These are phyloP conservation scores for Hemicordylus capensis DNA, from an alignment of 2,113 vertebrate genomes.

Conservation along the genomic window DNA sequence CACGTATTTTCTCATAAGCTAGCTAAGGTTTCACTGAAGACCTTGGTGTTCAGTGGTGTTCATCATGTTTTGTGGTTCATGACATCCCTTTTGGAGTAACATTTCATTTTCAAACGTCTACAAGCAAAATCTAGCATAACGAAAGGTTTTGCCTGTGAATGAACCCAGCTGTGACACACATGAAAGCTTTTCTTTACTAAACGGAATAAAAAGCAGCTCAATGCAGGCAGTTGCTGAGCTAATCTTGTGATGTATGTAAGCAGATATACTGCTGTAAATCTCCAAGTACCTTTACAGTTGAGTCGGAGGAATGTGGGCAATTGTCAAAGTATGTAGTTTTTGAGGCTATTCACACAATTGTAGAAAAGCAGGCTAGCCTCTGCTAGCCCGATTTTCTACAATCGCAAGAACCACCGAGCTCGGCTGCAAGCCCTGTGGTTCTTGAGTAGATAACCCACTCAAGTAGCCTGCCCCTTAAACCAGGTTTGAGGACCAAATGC, in stretches of 20 bases:
- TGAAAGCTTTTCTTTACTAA: not conserved
- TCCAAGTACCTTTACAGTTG: not conserved
- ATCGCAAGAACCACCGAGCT: no score
- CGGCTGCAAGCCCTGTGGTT: no score
- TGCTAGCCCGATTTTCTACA: no score
- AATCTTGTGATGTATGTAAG: not conserved
- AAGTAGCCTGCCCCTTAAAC: no score
- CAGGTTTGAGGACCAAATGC: no score
- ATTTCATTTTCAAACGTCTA: slow-evolving; percentile 53
- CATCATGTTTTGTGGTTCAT: slow-evolving; percentile 55
- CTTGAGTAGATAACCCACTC: no score
- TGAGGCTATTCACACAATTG: no score
- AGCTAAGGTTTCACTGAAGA: slow-evolving; percentile 36
- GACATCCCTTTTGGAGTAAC: slow-evolving; percentile 46
- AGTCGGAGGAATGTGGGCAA: not conserved
- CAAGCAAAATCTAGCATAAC: slow-evolving; percentile 55
- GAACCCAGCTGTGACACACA: slow-evolving; percentile 18
- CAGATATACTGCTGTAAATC: not conserved
- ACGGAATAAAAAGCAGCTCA: not conserved
- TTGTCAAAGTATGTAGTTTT: not conserved
- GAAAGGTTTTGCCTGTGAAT: slow-evolving; percentile 19
- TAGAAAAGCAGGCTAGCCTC: no score
- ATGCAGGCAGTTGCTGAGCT: not conserved
- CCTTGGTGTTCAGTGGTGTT: slow-evolving; percentile 27
- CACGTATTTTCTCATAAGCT: not conserved